phyloP scores from a whole-genome alignment of 2,113 vertebrate genomes.

The Climacteris rufus region DNA sequence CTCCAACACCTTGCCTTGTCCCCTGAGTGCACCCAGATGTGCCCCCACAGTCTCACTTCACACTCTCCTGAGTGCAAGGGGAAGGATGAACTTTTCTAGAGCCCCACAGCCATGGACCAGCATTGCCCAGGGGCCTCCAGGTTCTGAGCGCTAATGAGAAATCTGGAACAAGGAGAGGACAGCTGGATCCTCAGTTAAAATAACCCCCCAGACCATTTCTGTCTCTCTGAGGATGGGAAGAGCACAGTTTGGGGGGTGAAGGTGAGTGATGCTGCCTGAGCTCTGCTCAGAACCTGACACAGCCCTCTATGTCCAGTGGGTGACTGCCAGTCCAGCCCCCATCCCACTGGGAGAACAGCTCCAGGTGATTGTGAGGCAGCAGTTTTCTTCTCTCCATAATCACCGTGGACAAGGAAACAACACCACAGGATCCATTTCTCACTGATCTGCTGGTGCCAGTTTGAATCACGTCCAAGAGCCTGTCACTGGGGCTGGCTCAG shows the following conservation, averaged over 20 bases:
- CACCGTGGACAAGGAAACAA: not conserved
- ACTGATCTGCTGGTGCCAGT: not conserved
- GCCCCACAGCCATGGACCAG: not conserved
- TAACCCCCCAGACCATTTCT: not conserved
- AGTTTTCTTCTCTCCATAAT: not conserved
- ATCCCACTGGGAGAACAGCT: accelerated
- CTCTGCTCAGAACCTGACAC: not conserved
- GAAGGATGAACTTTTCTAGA: not conserved
- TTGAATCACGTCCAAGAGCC: not conserved
- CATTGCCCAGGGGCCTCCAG: not conserved
- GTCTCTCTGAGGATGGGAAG: not conserved
- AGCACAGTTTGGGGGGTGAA: not conserved
- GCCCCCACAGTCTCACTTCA: not conserved
- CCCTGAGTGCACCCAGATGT: not conserved
- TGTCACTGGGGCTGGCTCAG: not conserved
- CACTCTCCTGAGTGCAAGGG: not conserved
- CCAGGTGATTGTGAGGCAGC: accelerated
- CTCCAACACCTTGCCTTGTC: not conserved
- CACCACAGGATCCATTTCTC: not conserved
- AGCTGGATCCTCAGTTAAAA: not conserved
- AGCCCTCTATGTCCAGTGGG: accelerated
- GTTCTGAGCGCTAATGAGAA: not conserved
- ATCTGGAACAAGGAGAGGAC: accelerated
- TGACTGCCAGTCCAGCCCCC: too few species aligned
- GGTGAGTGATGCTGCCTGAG: not conserved